phyloP scores from a whole-genome alignment of 2,888 invertebrate species.

The Rapana venosa region DNA sequence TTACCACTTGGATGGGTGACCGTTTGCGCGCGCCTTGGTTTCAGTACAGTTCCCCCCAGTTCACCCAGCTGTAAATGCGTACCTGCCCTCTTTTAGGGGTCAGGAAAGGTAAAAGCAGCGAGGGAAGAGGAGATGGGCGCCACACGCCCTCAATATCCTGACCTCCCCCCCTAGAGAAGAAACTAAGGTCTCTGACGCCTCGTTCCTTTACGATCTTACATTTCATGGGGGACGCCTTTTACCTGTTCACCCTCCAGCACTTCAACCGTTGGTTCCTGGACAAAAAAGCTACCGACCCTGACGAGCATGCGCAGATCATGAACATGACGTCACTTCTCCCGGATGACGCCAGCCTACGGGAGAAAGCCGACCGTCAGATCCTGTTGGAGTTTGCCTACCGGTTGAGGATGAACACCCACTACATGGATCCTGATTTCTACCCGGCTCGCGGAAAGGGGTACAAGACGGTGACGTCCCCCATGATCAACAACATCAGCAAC shows the following conservation, averaged over 20 bases:
- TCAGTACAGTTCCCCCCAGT: no score
- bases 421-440: constrained; percentile 32
- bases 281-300: neutral
- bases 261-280: constrained; percentile 29
- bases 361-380: constrained; percentile 46
- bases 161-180: no score
- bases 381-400: constrained; percentile 31
- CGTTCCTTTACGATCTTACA: no score
- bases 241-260: neutral
- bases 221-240: no score
- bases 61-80: no score
- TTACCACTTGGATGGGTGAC: no score
- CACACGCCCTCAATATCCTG: no score
- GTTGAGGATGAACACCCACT: constrained; percentile 23
- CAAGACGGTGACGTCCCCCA: constrained; percentile 10
- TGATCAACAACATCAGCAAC: constrained; percentile 48
- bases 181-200: no score
- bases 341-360: constrained; percentile 20
- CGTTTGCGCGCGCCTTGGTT: no score
- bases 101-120: no score
- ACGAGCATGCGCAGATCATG: constrained; percentile 52
- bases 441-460: constrained; percentile 31
- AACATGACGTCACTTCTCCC: constrained; percentile 70
- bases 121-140: no score
- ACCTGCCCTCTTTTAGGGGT: no score